phyloP scores from a whole-genome alignment of 2,888 invertebrate species.

The Amorpha juglandis region DNA sequence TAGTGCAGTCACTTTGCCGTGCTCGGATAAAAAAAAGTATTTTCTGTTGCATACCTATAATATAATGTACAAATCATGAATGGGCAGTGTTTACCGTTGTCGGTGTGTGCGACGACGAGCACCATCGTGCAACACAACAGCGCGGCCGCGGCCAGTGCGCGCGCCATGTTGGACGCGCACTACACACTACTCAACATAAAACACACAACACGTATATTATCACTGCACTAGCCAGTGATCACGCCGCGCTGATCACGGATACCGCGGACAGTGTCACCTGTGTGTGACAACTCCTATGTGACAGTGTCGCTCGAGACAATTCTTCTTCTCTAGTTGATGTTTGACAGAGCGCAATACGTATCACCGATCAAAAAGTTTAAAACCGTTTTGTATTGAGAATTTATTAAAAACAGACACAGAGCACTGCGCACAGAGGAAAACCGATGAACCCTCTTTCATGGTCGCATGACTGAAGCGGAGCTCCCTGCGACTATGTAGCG shows the following conservation, averaged over 20 bases:
- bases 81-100: not conserved
- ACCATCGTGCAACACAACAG: conserved; percentile 35
- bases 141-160: conserved; percentile 37
- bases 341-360: not conserved
- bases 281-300: not conserved
- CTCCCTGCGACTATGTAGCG: too few relatives aligned
- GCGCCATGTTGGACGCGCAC: conserved; percentile 37
- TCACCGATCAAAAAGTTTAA: not conserved
- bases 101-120: not conserved
- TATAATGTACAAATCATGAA: too few relatives aligned
- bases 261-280: not conserved
- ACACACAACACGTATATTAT: too few relatives aligned
- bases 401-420: too few relatives aligned
- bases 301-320: not conserved
- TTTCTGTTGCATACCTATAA: too few relatives aligned
- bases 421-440: too few relatives aligned
- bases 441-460: too few relatives aligned
- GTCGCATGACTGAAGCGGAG: too few relatives aligned
- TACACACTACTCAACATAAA: not conserved
- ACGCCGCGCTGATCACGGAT: not conserved
- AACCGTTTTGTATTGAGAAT: too few relatives aligned
- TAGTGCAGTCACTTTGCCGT: too few relatives aligned
- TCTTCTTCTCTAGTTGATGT: not conserved
- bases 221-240: too few relatives aligned
- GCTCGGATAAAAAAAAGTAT: too few relatives aligned